A percentile compares a stretch with the other conserved stretches of the same genome.
Evolutionary conservation across 2,888 invertebrate species (phyloP).

Genomic region (Agonopterix alstromeriana): DNA sequence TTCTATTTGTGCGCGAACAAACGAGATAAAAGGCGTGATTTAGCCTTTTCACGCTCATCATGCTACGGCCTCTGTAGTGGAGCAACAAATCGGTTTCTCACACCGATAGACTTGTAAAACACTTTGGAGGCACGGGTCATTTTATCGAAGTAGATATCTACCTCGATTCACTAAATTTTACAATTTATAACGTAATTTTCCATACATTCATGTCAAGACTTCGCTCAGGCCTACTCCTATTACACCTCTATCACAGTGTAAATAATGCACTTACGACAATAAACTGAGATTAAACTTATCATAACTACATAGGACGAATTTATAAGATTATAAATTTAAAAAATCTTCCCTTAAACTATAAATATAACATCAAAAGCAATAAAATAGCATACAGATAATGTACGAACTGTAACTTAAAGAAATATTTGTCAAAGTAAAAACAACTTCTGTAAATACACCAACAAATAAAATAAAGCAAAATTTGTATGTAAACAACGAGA

Average conservation of each 20-base stretch:
- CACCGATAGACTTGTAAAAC: too few relatives aligned
- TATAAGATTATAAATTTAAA: conserved; percentile 20
- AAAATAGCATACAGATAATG: conserved; percentile 28
- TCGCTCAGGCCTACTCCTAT: conserved; percentile 55
- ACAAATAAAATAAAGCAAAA: conserved; percentile 32
- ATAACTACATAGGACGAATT: conserved; percentile 37
- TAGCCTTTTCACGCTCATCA: too few relatives aligned
- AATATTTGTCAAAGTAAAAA: conserved; percentile 25
- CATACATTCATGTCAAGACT: conserved; percentile 58
- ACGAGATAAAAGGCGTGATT: too few relatives aligned
- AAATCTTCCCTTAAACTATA: conserved; percentile 19
- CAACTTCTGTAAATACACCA: conserved; percentile 29
- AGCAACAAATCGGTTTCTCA: too few relatives aligned
- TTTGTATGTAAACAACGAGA: conserved; percentile 24
- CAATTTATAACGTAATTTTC: background rate
- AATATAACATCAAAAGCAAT: conserved; percentile 21
- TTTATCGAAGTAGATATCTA: too few relatives aligned
- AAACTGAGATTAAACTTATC: conserved; percentile 42
- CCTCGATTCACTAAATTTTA: too few relatives aligned
- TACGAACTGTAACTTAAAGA: conserved; percentile 31
- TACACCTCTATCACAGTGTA: conserved; percentile 75
- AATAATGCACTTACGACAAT: conserved; percentile 70
- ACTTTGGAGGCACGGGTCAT: too few relatives aligned
- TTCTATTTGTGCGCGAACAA: too few relatives aligned
- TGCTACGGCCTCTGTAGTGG: too few relatives aligned